Evolutionary conservation across 2,888 invertebrate genomes (phyloP).

Genomic region (Cistogaster globosa): DNA sequence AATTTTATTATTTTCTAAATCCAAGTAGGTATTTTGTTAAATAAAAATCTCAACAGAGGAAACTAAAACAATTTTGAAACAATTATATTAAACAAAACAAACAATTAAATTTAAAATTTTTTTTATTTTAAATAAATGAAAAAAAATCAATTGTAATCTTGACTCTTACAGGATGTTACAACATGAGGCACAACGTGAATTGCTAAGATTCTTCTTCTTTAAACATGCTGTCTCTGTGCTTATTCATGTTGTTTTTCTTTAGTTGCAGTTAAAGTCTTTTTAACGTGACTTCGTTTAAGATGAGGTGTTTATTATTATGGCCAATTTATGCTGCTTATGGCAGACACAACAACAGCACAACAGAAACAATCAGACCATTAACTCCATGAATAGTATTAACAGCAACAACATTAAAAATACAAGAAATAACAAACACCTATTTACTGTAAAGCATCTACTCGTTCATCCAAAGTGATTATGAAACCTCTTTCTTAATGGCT

Average conservation of each 20-base stretch:
- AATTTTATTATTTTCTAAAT: no score
- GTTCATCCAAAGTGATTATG: constrained; percentile 54
- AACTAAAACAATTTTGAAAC: neutral
- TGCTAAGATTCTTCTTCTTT: constrained; percentile 12
- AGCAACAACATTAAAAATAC: neutral
- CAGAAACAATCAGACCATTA: constrained; percentile 50
- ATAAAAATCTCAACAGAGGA: neutral
- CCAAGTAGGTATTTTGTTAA: no score
- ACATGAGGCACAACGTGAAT: constrained; percentile 59
- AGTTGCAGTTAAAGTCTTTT: constrained; percentile 15
- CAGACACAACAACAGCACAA: constrained; percentile 52
- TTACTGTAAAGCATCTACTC: constrained; percentile 51
- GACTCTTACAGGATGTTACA: constrained; percentile 68
- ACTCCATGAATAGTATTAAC: constrained; percentile 32
- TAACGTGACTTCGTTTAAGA: constrained; percentile 67
- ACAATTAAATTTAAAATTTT: constrained; percentile 45
- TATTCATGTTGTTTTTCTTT: neutral
- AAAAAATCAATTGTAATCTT: constrained; percentile 54
- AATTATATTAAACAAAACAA: constrained; percentile 35
- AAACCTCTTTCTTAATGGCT: constrained; percentile 67
- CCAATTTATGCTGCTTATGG: constrained; percentile 66
- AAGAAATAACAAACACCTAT: constrained; percentile 19
- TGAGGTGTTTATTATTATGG: constrained; percentile 71
- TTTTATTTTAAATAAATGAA: constrained; percentile 9
- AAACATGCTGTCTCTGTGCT: constrained; percentile 27